Evolutionary conservation across 2,797 vertebrate genomes (phyloP), one percentile per base, ranked within the genome.

Genomic region (Chaetophractus vellerosus): DNA sequence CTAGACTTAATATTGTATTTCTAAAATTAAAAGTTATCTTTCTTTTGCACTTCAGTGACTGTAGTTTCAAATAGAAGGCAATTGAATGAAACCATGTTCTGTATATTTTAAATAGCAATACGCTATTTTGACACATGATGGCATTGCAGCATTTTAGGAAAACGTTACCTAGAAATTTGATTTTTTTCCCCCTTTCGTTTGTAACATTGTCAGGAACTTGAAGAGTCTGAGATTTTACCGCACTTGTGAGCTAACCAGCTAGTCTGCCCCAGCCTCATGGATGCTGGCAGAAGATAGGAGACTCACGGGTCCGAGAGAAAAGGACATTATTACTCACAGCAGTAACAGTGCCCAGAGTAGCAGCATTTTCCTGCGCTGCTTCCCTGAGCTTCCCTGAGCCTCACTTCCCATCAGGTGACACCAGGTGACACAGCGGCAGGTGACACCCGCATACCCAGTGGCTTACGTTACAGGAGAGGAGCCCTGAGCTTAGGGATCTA

Each of bases 121-220:
- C 96, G 88, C 92, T 52, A 5, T 93, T 24, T 61, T 95, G 97
- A 96, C 98, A 97, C 97, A 95, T 83, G 98, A 98, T 98, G 98
- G 98, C 98, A 96, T 96, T 88, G 87, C 76, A 83, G 74, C 31
- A 76, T 93, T 96, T 94, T 55, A 36, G 83, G 93, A 92, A 93
- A 92, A 63, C 23, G 72, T 92, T 84, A 92, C n/a, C 48, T 63
- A 83, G 72, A 83, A 55, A 79, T 69, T 1, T 76, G 91, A 69
- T 74, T 75, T 19, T 63, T 64, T 21, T 21, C 4, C 52, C 52
- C 52, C 3, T 45, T 45, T 69, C 74, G 84, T 88, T 50, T 64
- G 15, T 83, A 59, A 52, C 26, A 9, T 85, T 84, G 3, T 69
- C n/a, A 69, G 78, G 79, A 79, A 55, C 88, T 48, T 4, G 26